Evolutionary conservation across 2,797 vertebrate species (phyloP).

Genomic region (Sciaenops ocellatus): DNA sequence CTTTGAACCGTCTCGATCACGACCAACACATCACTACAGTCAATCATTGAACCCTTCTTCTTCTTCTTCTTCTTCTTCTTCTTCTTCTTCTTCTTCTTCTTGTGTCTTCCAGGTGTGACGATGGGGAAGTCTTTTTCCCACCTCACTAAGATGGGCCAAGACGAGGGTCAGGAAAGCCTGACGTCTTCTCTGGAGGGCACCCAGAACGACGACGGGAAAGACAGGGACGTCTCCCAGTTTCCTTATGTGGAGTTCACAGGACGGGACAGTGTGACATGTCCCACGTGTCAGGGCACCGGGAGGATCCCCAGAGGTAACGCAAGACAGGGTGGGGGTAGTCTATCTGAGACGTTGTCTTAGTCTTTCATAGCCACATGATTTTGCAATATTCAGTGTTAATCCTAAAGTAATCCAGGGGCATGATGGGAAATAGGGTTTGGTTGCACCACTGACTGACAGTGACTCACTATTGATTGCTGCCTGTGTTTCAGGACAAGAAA

Average conservation of each 20-base stretch:
- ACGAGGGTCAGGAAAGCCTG: slow-evolving; percentile 82
- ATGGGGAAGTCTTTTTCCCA: slow-evolving; percentile 94
- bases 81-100: background rate
- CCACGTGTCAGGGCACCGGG: slow-evolving; percentile 95
- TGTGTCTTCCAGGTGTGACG: slow-evolving; percentile 66
- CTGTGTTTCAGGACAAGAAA: slow-evolving; percentile 90
- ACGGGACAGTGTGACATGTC: slow-evolving; percentile 94
- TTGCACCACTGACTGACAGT: background rate
- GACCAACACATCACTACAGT: background rate
- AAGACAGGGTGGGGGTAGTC: background rate
- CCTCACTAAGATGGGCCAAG: slow-evolving; percentile 80
- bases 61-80: background rate
- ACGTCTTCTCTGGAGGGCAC: slow-evolving; percentile 82
- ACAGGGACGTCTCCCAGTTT: slow-evolving; percentile 91
- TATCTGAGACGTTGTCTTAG: too few species aligned
- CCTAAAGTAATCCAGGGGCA: background rate
- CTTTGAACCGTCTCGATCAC: too few species aligned
- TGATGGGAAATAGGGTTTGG: background rate
- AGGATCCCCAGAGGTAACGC: slow-evolving; percentile 92
- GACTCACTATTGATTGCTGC: slow-evolving; percentile 13
- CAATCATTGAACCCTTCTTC: too few species aligned
- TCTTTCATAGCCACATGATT: background rate
- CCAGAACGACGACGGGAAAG: slow-evolving; percentile 81
- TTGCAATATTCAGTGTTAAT: background rate
- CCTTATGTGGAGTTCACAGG: slow-evolving; percentile 97